These are phyloP conservation scores for Willisornis vidua DNA, from an alignment of 2,113 vertebrate species.

Conservation along the genomic window DNA sequence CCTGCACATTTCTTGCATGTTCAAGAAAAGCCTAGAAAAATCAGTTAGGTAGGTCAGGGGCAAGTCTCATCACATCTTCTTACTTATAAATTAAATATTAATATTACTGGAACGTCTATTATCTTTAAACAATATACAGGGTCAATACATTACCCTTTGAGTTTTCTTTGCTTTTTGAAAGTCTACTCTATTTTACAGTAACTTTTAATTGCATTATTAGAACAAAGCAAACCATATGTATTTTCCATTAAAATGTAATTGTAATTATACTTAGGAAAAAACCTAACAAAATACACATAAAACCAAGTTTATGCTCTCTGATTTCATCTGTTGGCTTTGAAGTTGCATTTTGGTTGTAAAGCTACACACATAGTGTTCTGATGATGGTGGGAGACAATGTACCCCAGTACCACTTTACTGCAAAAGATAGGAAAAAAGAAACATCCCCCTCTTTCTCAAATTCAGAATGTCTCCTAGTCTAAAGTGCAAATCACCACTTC, in stretches of 20 bases:
- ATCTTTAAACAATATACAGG: background rate
- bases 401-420: too few relatives aligned
- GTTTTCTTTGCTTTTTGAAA: background rate
- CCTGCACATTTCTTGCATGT: background rate
- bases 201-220: background rate
- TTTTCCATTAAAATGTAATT: background rate
- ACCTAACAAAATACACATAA: background rate
- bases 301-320: background rate
- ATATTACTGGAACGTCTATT: background rate
- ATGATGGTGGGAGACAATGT: background rate
- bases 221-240: fast-evolving
- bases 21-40: background rate
- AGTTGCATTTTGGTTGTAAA: background rate
- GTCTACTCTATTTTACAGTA: background rate
- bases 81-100: background rate
- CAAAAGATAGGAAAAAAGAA: background rate
- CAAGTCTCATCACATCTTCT: background rate
- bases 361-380: fast-evolving
- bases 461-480: background rate
- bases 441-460: background rate
- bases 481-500: background rate
- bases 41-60: background rate
- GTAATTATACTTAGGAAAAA: background rate
- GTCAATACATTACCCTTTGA: background rate
- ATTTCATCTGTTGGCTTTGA: background rate